Percentiles rank a stretch among this genome's conserved stretches.
Evolutionary conservation across 53 echinoderm and acorn worm genomes (phyloP).

Genomic region (Crossaster papposus): DNA sequence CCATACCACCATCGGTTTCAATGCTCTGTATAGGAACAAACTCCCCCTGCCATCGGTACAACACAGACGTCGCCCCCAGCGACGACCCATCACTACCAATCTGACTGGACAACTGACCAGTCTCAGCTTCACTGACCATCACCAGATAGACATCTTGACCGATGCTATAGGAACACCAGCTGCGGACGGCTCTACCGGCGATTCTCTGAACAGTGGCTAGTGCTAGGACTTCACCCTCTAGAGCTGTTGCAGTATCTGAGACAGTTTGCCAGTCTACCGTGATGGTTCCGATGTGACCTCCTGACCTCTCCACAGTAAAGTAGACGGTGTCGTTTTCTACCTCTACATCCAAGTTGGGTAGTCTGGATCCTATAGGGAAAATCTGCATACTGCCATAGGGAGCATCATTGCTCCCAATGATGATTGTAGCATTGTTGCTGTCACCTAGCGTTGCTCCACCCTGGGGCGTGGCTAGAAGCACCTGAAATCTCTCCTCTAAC

Average conservation of each 20-base stretch:
- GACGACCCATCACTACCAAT: conserved; percentile 80
- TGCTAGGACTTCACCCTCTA: conserved; percentile 67
- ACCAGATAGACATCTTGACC: conserved; percentile 75
- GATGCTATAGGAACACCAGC: conserved; percentile 72
- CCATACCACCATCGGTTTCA: conserved; percentile 86
- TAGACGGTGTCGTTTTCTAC: conserved; percentile 70
- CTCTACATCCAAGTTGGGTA: conserved; percentile 75
- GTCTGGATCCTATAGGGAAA: conserved; percentile 76
- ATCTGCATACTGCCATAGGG: conserved; percentile 93
- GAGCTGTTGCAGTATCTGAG: conserved; percentile 72
- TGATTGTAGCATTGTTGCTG: conserved; percentile 70
- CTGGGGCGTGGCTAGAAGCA: conserved; percentile 74
- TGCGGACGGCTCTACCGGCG: conserved; percentile 50
- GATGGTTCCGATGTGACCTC: conserved; percentile 80
- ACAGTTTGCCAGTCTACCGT: conserved; percentile 86
- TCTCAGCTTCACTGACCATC: conserved; percentile 69
- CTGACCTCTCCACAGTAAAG: conserved; percentile 87
- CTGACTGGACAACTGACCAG: conserved; percentile 70
- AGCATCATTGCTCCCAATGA: conserved; percentile 82
- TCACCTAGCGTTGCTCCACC: conserved; percentile 85
- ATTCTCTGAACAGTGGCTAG: conserved; percentile 81
- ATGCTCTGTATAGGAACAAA: conserved; percentile 92
- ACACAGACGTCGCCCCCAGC: conserved; percentile 62
- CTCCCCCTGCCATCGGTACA: conserved; percentile 90
- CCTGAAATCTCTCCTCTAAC: conserved; percentile 74